Base-by-base conservation (phyloP, 2,113 vertebrate species). In the Oxygymnocypris stewartii region DNA sequence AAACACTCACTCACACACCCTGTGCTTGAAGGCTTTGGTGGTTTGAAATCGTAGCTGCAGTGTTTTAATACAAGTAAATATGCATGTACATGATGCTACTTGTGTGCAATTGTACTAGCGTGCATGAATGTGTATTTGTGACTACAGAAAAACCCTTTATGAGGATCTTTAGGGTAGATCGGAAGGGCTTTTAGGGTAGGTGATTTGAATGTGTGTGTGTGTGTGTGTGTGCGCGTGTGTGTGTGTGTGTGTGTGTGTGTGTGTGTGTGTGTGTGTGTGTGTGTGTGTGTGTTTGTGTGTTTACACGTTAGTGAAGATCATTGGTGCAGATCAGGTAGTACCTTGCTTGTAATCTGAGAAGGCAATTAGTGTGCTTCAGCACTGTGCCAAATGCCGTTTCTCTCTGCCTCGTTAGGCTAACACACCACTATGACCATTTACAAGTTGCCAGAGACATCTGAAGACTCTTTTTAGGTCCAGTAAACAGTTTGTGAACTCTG, bases 331-430 rank as follows among this genome's bases (percentile, higher is more conserved):
- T 73, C 73, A 79, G 74, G 85, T 86, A 71, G 25, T 61, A 54
- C 51, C 54, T 67, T 2, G 28, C 25, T 71, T 71, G 81, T 71
- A 79, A 88, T 78, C 61, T 51, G 25, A 80, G 67, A 80, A 57
- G 54, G 31, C 51, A 86, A 84, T 88, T 82, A 83, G 25, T 79
- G 51, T 79, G 61, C 40, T 57, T 71, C 57, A 47, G 61, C 40
- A 47, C 80, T 31, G 51, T 86, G 87, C 87, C 85, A 86, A 86
- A 79, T 65, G 75, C 80, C 79, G 85, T 88, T 86, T 78, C 76
- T 49, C 65, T 71, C 57, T 74, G 80, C 85, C 80, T 88, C 87
- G 86, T 88, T 88, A 85, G 49, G 12, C 79, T 31, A 71, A 54
- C 57, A 69, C 74, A 40, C 74, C 77, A 37, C 84, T 59, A 37